Percentiles rank a stretch among this genome's conserved stretches.
These are phyloP conservation scores for Ceratina japonica DNA, from an alignment of 1,140 invertebrate species.

Conservation along the genomic window DNA sequence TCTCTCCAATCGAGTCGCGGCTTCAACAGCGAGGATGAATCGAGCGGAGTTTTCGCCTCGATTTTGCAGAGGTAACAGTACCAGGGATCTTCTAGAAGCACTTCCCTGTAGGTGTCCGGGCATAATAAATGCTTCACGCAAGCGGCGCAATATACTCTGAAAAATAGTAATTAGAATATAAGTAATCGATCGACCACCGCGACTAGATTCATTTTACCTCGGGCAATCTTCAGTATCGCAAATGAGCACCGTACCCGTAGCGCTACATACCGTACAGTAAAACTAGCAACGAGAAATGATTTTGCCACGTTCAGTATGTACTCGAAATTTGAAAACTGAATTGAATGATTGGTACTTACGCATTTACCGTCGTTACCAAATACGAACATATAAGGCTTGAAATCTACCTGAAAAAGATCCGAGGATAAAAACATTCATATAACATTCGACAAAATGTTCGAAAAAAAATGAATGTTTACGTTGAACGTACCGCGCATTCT, in stretches of 20 bases:
- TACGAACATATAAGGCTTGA: conserved; percentile 70
- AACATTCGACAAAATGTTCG: neutral
- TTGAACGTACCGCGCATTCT: conserved; percentile 65
- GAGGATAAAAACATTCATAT: neutral
- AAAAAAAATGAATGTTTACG: neutral
- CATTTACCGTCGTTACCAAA: conserved; percentile 73
- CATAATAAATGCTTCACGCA: conserved; percentile 72
- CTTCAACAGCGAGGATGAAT: conserved; percentile 42
- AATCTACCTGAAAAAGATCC: conserved; percentile 61
- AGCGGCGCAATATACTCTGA: conserved; percentile 71
- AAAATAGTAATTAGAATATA: conserved; percentile 16
- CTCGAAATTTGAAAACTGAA: conserved; percentile 6
- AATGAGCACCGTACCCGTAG: conserved; percentile 66
- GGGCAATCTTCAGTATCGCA: conserved; percentile 70
- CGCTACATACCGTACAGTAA: conserved; percentile 69
- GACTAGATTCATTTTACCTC: conserved; percentile 45
- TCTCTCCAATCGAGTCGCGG: conserved; percentile 66
- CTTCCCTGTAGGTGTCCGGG: conserved; percentile 64
- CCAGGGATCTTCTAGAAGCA: conserved; percentile 71
- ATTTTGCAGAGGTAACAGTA: conserved; percentile 68
- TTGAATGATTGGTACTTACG: conserved; percentile 59
- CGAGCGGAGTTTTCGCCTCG: conserved; percentile 26
- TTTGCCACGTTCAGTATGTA: too few relatives aligned
- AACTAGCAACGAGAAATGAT: conserved; percentile 58
- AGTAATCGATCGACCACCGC: neutral